phyloP scores from a whole-genome alignment of 2,888 invertebrate species.

The Standfussiana lucernea region DNA sequence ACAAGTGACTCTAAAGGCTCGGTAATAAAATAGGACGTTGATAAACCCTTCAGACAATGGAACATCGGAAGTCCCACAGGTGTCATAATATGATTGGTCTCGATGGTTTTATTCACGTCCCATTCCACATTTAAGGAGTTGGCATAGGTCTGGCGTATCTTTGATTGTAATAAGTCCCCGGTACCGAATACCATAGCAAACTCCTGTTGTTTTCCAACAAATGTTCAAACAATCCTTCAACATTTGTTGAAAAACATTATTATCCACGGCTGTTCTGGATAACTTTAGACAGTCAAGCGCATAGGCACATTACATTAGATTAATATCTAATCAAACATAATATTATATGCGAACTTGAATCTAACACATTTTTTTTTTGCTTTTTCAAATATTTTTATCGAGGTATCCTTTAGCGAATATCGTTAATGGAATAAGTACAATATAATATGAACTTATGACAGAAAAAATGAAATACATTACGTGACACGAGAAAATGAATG shows the following conservation, averaged over 20 bases:
- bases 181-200: conserved; percentile 71
- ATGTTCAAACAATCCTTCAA: conserved; percentile 59
- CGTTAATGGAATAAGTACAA: conserved; percentile 90
- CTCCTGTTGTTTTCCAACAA: conserved; percentile 74
- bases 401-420: conserved; percentile 88
- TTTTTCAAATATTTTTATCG: conserved; percentile 82
- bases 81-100: conserved; percentile 28
- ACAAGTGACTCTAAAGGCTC: conserved; percentile 64
- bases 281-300: conserved; percentile 79
- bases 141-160: conserved; percentile 71
- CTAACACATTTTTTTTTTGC: conserved; percentile 81
- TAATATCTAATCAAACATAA: conserved; percentile 87
- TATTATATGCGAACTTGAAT: conserved; percentile 87
- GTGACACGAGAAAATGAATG: conserved; percentile 81
- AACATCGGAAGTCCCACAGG: conserved; percentile 39
- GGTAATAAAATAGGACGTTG: conserved; percentile 60
- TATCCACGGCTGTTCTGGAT: conserved; percentile 82
- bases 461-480: conserved; percentile 82
- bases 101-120: conserved; percentile 70
- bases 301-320: conserved; percentile 89
- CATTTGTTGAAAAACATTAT: conserved; percentile 74
- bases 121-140: conserved; percentile 68
- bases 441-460: conserved; percentile 87
- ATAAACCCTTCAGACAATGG: conserved; percentile 64
- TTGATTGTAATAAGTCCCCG: conserved; percentile 74